Percentiles rank a stretch among this genome's conserved stretches.
phyloP scores from a whole-genome alignment of 2,113 vertebrate species.

The Nothocercus julius region DNA sequence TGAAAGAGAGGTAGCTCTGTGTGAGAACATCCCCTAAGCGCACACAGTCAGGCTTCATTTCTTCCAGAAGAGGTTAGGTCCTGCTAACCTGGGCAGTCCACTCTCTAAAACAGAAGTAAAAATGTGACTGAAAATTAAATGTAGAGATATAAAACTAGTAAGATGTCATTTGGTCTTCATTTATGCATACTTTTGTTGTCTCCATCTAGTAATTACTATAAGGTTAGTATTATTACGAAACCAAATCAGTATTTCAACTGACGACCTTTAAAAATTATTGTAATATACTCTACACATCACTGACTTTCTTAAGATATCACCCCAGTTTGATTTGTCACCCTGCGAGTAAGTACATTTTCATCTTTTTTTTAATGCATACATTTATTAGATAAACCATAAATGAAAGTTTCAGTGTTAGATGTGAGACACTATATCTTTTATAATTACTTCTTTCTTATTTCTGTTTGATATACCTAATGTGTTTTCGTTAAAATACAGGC shows the following conservation, averaged over 20 bases:
- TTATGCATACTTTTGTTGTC: constrained; percentile 3
- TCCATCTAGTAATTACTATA: neutral
- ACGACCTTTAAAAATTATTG: neutral
- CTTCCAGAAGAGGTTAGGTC: neutral
- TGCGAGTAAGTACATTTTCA: neutral
- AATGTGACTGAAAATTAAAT: neutral
- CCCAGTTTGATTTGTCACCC: neutral
- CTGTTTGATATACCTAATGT: neutral
- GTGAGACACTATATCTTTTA: neutral
- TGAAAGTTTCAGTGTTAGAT: neutral
- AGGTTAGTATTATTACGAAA: neutral
- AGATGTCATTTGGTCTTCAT: neutral
- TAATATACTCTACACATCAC: neutral
- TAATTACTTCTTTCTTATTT: neutral
- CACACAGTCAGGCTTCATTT: neutral
- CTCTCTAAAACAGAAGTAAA: neutral
- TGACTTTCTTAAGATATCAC: neutral
- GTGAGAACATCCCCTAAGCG: neutral
- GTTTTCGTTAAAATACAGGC: neutral
- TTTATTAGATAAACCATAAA: neutral
- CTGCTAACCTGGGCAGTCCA: neutral
- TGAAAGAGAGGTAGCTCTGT: neutral
- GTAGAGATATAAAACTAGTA: neutral
- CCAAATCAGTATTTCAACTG: neutral
- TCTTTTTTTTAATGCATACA: neutral